These are phyloP conservation scores for Sylvilagus bachmani DNA, from an alignment of 2,113 vertebrate species.

Conservation along the genomic window DNA sequence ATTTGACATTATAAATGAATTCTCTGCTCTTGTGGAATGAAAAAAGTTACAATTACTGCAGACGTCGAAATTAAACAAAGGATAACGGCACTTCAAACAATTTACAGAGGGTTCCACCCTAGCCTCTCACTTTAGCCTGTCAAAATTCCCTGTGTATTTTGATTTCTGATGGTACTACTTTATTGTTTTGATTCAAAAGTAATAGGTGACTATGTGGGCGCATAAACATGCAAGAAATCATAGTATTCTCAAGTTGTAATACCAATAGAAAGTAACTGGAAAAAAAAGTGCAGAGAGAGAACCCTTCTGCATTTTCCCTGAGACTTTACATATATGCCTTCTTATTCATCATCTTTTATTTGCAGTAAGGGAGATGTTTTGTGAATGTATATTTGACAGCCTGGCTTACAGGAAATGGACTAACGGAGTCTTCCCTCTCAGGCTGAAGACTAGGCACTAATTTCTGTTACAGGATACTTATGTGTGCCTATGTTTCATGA, in stretches of 20 bases:
- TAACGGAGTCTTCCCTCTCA: background rate
- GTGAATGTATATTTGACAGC: background rate
- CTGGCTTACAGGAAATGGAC: background rate
- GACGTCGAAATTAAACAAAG: conserved; percentile 5
- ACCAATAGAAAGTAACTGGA: background rate
- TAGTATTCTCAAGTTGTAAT: background rate
- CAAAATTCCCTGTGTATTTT: background rate
- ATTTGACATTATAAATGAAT: conserved; percentile 6
- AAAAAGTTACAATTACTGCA: background rate
- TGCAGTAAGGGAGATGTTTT: accelerated
- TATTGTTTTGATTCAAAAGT: background rate
- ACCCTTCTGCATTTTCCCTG: background rate
- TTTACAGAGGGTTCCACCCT: background rate
- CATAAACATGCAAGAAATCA: background rate
- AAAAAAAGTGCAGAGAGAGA: background rate
- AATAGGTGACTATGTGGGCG: background rate
- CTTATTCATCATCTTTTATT: background rate
- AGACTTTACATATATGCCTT: background rate
- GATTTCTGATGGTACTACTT: background rate
- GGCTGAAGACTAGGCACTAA: background rate
- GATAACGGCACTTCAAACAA: background rate
- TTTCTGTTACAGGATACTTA: background rate
- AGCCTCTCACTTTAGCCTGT: background rate
- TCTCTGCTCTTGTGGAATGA: background rate
- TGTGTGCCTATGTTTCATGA: background rate